Percentiles rank a stretch among this genome's conserved stretches.
phyloP scores from a whole-genome alignment of 2,797 vertebrate genomes.

The Liasis olivaceus region DNA sequence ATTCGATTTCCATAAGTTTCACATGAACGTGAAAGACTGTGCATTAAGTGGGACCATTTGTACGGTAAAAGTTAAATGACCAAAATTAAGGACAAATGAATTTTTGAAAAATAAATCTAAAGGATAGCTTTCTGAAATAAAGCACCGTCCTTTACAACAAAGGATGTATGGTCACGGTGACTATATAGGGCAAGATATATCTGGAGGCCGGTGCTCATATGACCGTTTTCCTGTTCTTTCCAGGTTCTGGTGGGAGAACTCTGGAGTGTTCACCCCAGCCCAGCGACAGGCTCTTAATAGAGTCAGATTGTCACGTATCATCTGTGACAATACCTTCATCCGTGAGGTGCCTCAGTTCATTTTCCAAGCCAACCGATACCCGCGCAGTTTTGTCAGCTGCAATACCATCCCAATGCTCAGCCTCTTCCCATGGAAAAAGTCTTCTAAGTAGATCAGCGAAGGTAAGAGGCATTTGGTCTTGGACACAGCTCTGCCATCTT shows the following conservation, averaged over 20 bases:
- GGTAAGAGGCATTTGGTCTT: neutral
- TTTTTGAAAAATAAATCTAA: neutral
- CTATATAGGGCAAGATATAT: neutral
- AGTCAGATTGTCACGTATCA: slow-evolving; percentile 74
- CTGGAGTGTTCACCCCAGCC: slow-evolving; percentile 65
- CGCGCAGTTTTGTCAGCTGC: slow-evolving; percentile 68
- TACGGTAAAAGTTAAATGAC: neutral
- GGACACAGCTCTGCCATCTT: neutral
- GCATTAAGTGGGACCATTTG: neutral
- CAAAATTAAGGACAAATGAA: neutral
- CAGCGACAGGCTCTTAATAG: slow-evolving; percentile 72
- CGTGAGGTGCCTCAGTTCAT: slow-evolving; percentile 66
- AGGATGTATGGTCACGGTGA: too few species aligned
- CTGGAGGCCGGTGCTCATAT: neutral
- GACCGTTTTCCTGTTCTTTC: neutral
- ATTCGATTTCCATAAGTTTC: neutral
- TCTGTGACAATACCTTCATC: slow-evolving; percentile 87
- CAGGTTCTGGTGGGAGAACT: slow-evolving; percentile 85
- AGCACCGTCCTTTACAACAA: neutral
- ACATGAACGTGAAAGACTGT: neutral
- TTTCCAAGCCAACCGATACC: slow-evolving; percentile 64
- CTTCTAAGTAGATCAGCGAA: neutral
- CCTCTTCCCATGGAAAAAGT: slow-evolving; percentile 76
- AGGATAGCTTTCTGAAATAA: neutral
- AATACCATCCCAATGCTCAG: slow-evolving; percentile 57